A percentile compares a stretch with the other conserved stretches of the same genome.
Conservation (phyloP, 2,113 vertebrate species). For the Lota lota region DNA sequence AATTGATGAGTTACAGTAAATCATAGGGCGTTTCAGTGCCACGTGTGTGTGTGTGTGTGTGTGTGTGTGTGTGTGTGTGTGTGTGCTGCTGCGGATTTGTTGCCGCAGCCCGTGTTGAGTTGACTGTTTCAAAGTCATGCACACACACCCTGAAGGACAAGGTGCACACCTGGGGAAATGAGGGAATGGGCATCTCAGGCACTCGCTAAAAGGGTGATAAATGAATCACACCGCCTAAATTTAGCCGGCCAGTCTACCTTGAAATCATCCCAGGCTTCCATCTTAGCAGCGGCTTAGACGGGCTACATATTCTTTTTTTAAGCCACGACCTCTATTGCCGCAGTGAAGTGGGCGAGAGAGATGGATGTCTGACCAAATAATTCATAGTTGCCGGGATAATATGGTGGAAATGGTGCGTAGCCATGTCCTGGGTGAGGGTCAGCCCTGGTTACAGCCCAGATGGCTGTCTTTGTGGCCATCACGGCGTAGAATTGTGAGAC, state of each 20-base stretch:
- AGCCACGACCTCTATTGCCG: constrained; percentile 57
- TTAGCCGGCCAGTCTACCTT: constrained; percentile 76
- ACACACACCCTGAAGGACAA: constrained; percentile 73
- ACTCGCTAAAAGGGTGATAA: constrained; percentile 70
- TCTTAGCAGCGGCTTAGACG: constrained; percentile 44
- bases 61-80: too few relatives aligned
- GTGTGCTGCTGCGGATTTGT: constrained; percentile 30
- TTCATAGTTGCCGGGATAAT: constrained; percentile 52
- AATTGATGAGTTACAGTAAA: too few relatives aligned
- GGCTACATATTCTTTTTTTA: constrained; percentile 56
- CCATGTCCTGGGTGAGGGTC: constrained; percentile 10
- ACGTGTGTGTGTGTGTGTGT: too few relatives aligned
- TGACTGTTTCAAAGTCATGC: constrained; percentile 68
- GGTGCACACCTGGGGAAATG: constrained; percentile 62
- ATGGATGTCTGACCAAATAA: constrained; percentile 61
- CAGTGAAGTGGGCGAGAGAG: constrained; percentile 48
- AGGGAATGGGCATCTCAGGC: constrained; percentile 64
- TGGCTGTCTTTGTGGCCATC: constrained; percentile 35
- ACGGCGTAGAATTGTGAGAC: neutral
- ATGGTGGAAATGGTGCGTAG: constrained; percentile 36
- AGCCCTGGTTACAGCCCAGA: constrained; percentile 16
- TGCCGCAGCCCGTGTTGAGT: constrained; percentile 48
- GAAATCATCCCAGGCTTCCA: constrained; percentile 68
- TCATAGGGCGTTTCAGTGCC: too few relatives aligned
- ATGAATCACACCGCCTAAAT: constrained; percentile 75